Percentiles rank a stretch among this genome's conserved stretches.
Conservation (phyloP, 1,140 invertebrate genomes). For the Polyergus mexicanus region DNA sequence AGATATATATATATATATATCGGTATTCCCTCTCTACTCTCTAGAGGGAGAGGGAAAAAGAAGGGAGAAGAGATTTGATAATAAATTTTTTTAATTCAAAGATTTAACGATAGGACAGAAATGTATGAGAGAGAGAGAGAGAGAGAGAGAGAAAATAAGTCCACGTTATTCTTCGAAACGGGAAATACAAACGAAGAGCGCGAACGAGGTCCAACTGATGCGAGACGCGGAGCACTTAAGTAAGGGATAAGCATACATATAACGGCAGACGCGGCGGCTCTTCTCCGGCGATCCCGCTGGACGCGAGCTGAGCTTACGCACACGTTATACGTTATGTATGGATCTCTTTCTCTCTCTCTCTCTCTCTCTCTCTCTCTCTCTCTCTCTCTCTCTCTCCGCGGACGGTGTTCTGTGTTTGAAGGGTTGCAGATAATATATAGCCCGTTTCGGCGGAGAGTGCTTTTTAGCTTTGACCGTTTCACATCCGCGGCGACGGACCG, state of each 20-base stretch:
- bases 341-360: slow-evolving; percentile 45
- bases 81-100: background rate
- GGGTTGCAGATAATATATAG: slow-evolving; percentile 84
- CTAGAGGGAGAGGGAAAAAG: no score
- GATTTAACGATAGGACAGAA: background rate
- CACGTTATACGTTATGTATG: slow-evolving; percentile 71
- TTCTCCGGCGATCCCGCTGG: slow-evolving; percentile 2
- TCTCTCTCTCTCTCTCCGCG: slow-evolving; percentile 14
- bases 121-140: background rate
- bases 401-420: slow-evolving; percentile 82
- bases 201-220: background rate
- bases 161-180: background rate
- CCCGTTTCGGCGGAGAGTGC: slow-evolving; percentile 78
- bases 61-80: background rate
- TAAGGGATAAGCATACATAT: no score
- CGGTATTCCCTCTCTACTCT: background rate
- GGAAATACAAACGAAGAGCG: background rate
- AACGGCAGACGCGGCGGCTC: background rate
- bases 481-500: slow-evolving; percentile 67
- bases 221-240: slow-evolving; percentile 7
- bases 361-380: no score
- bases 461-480: slow-evolving; percentile 84
- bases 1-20: no score
- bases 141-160: background rate
- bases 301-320: slow-evolving; percentile 59